Conservation (phyloP, 2,797 vertebrate genomes). For the Capromys pilorides region DNA sequence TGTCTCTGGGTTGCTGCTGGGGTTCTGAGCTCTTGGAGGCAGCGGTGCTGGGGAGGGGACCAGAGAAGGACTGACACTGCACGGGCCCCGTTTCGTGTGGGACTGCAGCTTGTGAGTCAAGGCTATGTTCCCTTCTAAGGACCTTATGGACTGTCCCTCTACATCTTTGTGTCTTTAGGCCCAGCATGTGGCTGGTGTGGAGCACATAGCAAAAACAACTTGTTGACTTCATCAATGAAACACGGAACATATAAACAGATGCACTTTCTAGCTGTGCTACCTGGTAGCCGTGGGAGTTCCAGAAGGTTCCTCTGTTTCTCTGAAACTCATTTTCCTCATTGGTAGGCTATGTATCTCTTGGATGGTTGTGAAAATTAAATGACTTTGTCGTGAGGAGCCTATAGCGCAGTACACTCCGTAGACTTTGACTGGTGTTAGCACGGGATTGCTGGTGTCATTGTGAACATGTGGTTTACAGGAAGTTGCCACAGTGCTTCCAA, state of each 20-base stretch:
- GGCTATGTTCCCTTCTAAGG: neutral
- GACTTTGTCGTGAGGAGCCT: neutral
- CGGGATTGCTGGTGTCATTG: neutral
- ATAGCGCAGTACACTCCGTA: neutral
- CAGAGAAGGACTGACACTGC: neutral
- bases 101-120: neutral
- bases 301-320: neutral
- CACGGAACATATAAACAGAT: neutral
- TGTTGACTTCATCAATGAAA: neutral
- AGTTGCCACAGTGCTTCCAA: neutral
- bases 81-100: neutral
- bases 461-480: neutral
- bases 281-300: neutral
- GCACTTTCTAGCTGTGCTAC: constrained; percentile 13
- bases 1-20: neutral
- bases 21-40: constrained; percentile 14
- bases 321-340: constrained; percentile 33
- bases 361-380: neutral
- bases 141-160: neutral
- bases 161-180: neutral
- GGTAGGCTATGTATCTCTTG: neutral
- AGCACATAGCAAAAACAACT: neutral
- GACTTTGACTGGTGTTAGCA: neutral
- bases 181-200: neutral
- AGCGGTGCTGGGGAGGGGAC: neutral